Evolutionary conservation across 1,140 invertebrate genomes (phyloP).

Genomic region (Steinernema feltiae): DNA sequence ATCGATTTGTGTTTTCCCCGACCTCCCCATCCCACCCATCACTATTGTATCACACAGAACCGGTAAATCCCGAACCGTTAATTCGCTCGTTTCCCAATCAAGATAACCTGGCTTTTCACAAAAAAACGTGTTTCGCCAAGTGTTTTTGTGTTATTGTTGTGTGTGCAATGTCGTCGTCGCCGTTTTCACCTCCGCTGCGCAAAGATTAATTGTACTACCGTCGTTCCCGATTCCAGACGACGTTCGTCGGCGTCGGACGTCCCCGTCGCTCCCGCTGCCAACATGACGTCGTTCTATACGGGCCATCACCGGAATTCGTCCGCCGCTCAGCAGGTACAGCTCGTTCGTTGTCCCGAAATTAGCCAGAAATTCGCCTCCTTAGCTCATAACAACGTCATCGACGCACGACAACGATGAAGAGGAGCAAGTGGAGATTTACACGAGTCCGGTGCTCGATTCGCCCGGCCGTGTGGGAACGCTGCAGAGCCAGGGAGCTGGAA

Average conservation of each 20-base stretch:
- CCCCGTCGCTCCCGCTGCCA: neutral
- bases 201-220: slow-evolving; percentile 6
- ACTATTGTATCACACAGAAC: neutral
- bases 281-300: slow-evolving; percentile 3
- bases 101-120: no score
- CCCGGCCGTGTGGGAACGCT: neutral
- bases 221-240: neutral
- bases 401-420: neutral
- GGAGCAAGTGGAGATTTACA: slow-evolving; percentile 9
- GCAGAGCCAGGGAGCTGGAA: neutral
- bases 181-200: neutral
- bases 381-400: neutral
- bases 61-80: neutral
- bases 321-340: neutral
- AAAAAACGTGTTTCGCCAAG: neutral
- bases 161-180: neutral
- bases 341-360: neutral
- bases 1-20: no score
- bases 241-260: slow-evolving; percentile 8
- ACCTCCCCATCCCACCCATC: no score
- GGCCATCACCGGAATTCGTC: neutral
- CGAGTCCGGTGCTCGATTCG: neutral
- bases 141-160: neutral
- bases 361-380: neutral
- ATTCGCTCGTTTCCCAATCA: neutral